phyloP scores from a whole-genome alignment of 1,140 invertebrate species.

The Atopsyche davidsoni region DNA sequence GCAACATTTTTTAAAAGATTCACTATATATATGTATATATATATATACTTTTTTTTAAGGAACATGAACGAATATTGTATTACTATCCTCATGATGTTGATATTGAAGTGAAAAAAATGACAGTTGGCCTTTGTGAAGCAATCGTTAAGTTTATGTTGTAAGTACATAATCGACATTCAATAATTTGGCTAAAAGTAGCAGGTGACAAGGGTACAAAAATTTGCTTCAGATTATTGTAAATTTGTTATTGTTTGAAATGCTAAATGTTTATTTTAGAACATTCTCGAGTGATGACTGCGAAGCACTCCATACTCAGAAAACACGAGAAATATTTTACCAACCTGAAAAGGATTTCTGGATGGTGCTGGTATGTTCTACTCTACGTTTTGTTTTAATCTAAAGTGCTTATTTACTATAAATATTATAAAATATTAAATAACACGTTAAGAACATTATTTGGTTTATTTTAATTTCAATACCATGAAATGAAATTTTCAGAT shows the following conservation, averaged over 20 bases:
- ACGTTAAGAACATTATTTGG: not conserved
- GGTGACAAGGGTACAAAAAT: too few relatives aligned
- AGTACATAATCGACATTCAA: slow-evolving; percentile 33
- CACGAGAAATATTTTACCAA: slow-evolving; percentile 78
- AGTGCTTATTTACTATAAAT: slow-evolving; percentile 1
- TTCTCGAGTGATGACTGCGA: slow-evolving; percentile 79
- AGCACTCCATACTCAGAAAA: slow-evolving; percentile 83
- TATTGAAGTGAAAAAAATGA: slow-evolving; percentile 78
- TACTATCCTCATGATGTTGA: slow-evolving; percentile 75
- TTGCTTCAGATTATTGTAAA: too few relatives aligned
- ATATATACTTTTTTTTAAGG: slow-evolving; percentile 54
- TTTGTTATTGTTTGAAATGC: slow-evolving; percentile 5
- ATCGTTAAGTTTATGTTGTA: slow-evolving; percentile 89
- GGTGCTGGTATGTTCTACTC: slow-evolving; percentile 65
- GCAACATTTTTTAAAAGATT: slow-evolving; percentile 3
- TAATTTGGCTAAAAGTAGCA: too few relatives aligned
- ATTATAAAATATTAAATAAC: not conserved
- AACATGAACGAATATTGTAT: slow-evolving; percentile 76
- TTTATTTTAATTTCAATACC: not conserved
- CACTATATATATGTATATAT: not conserved
- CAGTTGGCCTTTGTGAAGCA: slow-evolving; percentile 86
- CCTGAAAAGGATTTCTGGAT: slow-evolving; percentile 86
- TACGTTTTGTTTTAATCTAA: not conserved
- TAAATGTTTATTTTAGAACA: slow-evolving; percentile 57
- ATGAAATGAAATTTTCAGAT: slow-evolving; percentile 48